These are phyloP conservation scores for Azorinus chamasolen DNA, from an alignment of 2,888 invertebrate species.

Conservation along the genomic window DNA sequence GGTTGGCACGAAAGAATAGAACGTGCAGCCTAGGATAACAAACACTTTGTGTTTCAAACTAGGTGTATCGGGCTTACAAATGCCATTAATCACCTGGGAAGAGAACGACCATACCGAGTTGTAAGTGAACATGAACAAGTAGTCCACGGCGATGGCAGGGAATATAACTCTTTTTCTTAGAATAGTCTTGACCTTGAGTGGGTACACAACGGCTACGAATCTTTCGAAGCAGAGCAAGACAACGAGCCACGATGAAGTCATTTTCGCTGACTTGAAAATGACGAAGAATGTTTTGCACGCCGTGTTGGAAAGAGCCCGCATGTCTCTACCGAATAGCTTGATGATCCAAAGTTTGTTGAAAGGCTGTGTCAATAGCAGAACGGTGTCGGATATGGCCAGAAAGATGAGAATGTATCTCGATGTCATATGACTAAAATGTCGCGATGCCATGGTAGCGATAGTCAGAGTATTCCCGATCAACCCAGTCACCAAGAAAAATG, in stretches of 20 bases:
- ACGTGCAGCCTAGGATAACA: constrained; percentile 56
- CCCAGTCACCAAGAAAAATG: constrained; percentile 65
- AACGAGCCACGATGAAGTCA: constrained; percentile 77
- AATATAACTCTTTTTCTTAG: constrained; percentile 58
- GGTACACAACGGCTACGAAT: constrained; percentile 72
- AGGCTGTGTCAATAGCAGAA: constrained; percentile 66
- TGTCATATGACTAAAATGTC: constrained; percentile 57
- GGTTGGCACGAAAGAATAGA: constrained; percentile 70
- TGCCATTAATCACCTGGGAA: constrained; percentile 58
- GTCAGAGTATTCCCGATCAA: constrained; percentile 69
- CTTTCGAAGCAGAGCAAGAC: constrained; percentile 72
- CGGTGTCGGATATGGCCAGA: constrained; percentile 70
- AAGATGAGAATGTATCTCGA: constrained; percentile 69
- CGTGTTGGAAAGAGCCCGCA: constrained; percentile 62
- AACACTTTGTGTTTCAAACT: constrained; percentile 44
- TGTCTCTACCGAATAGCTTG: constrained; percentile 63
- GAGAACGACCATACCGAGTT: constrained; percentile 68
- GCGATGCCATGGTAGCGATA: constrained; percentile 66
- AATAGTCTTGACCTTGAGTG: constrained; percentile 65
- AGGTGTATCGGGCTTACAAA: constrained; percentile 61
- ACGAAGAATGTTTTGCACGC: constrained; percentile 74
- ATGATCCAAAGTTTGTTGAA: constrained; percentile 73
- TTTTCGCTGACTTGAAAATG: constrained; percentile 69
- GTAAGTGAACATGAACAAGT: constrained; percentile 56
- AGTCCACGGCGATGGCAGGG: constrained; percentile 49